Evolutionary conservation across 2,888 invertebrate species (phyloP), one percentile per base, ranked within the genome.

Genomic region (Malachius bipustulatus): DNA sequence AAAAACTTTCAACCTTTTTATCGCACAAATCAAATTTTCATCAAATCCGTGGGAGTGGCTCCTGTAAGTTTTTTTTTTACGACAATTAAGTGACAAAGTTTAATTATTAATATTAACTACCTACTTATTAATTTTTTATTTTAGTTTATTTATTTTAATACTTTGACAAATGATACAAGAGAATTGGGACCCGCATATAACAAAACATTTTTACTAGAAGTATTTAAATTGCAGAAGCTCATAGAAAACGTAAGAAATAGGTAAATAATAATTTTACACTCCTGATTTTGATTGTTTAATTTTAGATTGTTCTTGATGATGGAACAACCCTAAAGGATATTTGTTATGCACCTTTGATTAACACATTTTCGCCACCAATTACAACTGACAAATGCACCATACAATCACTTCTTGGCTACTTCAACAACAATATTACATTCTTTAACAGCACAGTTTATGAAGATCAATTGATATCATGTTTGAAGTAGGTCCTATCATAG

Each of bases 161-260:
- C n/a, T n/a, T n/a, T n/a, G n/a, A n/a, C n/a, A n/a, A n/a, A n/a
- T n/a, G n/a, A n/a, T n/a, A n/a, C n/a, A n/a, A n/a, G n/a, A n/a
- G n/a, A n/a, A n/a, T n/a, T 81, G 54, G 89, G 91, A 0, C 85
- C 91, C 0, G 82, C 84, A 0, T 90, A 82, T 57, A 73, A 82
- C 49, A 56, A 74, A 39, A 71, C 74, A 30, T 90, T 96, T 48
- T 56, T 96, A 19, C 50, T 70, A 43, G 74, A 77, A 49, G 77
- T 89, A 16, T 70, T 82, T 34, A 60, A 70, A 35, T 62, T 89
- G 14, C 84, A 88, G 60, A 62, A 75, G 37, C 54, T 68, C 44
- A 76, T 87, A 40, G 59, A 77, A 48, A 51, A 69, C 42, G 75
- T 78, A 58, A 54, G 49, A 47, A 28, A 8, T 28, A 8, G 12